Base-by-base conservation (phyloP, 2,888 invertebrate genomes). In the Acrobasis suavella region DNA sequence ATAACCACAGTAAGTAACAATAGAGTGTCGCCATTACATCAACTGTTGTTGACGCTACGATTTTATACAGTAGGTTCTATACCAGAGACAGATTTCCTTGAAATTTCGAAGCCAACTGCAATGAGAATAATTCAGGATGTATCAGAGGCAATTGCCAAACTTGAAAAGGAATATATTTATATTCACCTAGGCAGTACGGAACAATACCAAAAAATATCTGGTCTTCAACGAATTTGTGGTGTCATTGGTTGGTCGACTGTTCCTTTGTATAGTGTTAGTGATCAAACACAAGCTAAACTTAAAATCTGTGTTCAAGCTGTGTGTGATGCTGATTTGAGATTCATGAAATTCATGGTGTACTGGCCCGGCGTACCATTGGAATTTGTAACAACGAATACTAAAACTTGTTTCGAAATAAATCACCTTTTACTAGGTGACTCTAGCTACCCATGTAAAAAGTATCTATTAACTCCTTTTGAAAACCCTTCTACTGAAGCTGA, bases 321-420 rank as follows among this genome's bases (percentile, higher is more conserved):
- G 22, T 56, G 56, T 14, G 56, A 56, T 7, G 56, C 56, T 56
- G 56, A 56, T 42, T 10, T 42, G 22, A 42, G 56, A 46, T 56
- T 56, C 17, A 56, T 56, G 16, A 42, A 56, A 14, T 12, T 56
- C 15, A 9, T 17, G 14, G 56, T 56, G 12, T 14, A 56, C 22
- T 56, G 56, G 56, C 56, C 56, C 14, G 56, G 56, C 14, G 42
- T 56, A 9, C 17, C 42, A 10, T 42, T 56, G 12, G 17, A 56
- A 8, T 56, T 17, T 17, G 17, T 56, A 12, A 42, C n/a, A 7
- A 42, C 14, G 8, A 56, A 42, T 7, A 12, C 10, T 42, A 56
- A 56, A 39, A 17, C 42, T 14, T 46, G 17, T 22, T 56, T 14
- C 12, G 17, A 39, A 46, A n/a, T n/a, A 56, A 56, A 56, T 14